phyloP scores from a whole-genome alignment of 1,140 invertebrate genomes.

The Lanistes nyassanus region DNA sequence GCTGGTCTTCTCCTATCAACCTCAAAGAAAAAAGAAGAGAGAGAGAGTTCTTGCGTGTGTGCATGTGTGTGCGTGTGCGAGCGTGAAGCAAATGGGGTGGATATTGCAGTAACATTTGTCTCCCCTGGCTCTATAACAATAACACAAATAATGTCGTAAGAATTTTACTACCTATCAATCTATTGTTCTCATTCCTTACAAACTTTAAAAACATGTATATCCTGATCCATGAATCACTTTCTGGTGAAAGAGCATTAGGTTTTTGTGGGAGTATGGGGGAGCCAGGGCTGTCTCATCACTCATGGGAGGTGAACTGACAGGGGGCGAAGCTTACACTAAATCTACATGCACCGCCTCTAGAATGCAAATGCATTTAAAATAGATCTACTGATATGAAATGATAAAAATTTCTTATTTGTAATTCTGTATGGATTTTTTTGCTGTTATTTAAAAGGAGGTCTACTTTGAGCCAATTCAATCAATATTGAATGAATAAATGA shows the following conservation, averaged over 20 bases:
- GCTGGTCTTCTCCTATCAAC: too few species aligned
- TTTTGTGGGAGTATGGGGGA: background rate
- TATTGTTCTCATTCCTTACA: background rate
- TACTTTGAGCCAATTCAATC: background rate
- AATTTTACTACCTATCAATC: too few species aligned
- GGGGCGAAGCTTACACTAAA: too few species aligned
- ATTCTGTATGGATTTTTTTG: background rate
- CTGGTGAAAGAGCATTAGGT: background rate
- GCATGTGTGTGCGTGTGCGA: slow-evolving; percentile 1
- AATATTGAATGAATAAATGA: background rate
- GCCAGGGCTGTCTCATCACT: background rate
- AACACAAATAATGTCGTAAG: too few species aligned
- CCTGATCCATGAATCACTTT: background rate
- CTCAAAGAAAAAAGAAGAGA: too few species aligned
- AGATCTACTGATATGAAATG: background rate
- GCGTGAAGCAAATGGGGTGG: background rate
- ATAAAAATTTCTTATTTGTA: background rate
- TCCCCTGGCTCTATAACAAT: background rate
- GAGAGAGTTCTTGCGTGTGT: background rate
- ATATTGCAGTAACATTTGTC: background rate
- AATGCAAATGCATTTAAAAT: background rate
- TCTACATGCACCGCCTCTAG: too few species aligned
- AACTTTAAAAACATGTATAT: background rate
- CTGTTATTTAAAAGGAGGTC: background rate
- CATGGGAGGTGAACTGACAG: too few species aligned